These are phyloP conservation scores for Habroteleia sp. DNA, from an alignment of 2,888 invertebrate genomes.

Conservation along the genomic window DNA sequence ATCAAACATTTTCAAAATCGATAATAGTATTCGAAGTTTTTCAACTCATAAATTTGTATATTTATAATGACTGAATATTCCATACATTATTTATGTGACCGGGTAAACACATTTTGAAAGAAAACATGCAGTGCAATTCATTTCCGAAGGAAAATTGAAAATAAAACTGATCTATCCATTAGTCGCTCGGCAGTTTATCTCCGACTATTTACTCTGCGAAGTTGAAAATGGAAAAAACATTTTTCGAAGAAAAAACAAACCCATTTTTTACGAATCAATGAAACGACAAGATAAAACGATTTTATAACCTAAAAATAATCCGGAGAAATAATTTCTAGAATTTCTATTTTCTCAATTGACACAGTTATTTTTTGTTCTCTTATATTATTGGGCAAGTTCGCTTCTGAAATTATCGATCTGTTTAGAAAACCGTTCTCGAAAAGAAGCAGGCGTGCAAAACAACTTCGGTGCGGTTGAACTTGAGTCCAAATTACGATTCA, in stretches of 20 bases:
- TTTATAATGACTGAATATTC: slow-evolving; percentile 1
- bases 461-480: slow-evolving; percentile 40
- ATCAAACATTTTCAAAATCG: slow-evolving; percentile 34
- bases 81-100: neutral
- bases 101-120: neutral
- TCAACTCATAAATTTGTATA: slow-evolving; percentile 4
- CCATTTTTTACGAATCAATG: neutral
- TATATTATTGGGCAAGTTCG: no score
- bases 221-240: slow-evolving; percentile 12
- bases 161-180: slow-evolving; percentile 22
- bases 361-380: no score
- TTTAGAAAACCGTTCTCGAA: slow-evolving; percentile 23
- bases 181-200: slow-evolving; percentile 22
- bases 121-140: slow-evolving; percentile 17
- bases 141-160: slow-evolving; percentile 36
- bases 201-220: neutral
- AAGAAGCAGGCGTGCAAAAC: slow-evolving; percentile 17
- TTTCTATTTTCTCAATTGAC: no score
- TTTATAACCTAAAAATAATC: no score
- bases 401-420: slow-evolving; percentile 23
- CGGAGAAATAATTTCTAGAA: no score
- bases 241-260: neutral
- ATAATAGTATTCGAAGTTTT: slow-evolving; percentile 12
- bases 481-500: slow-evolving; percentile 40
- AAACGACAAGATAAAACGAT: neutral